Percentiles rank a stretch among this genome's conserved stretches.
phyloP scores from a whole-genome alignment of 2,888 invertebrate species.

The Drosophila hamatofila region DNA sequence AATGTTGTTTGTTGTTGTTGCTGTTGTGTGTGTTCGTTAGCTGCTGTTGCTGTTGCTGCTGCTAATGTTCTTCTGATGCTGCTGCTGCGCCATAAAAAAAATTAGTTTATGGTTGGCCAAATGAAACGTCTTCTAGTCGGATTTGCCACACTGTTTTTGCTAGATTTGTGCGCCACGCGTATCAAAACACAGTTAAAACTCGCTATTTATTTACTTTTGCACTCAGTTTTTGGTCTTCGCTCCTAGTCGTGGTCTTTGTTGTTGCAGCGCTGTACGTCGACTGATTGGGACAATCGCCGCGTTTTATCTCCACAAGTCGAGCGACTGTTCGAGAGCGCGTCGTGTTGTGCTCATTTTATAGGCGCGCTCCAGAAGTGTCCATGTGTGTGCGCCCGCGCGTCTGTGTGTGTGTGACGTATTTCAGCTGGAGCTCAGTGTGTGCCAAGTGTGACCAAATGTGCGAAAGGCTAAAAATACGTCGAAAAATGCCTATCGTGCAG shows the following conservation, averaged over 20 bases:
- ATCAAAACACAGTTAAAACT: slow-evolving; percentile 42
- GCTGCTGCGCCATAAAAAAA: slow-evolving; percentile 39
- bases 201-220: slow-evolving; percentile 50
- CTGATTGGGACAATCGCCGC: slow-evolving; percentile 37
- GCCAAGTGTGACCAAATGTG: slow-evolving; percentile 33
- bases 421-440: slow-evolving; percentile 41
- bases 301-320: slow-evolving; percentile 45
- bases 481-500: slow-evolving; percentile 5
- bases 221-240: slow-evolving; percentile 8
- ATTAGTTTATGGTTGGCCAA: slow-evolving; percentile 3
- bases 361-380: slow-evolving; percentile 53
- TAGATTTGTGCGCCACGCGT: slow-evolving; percentile 43
- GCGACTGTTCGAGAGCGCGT: slow-evolving; percentile 57
- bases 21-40: slow-evolving; percentile 15
- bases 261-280: slow-evolving; percentile 49
- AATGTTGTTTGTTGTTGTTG: slow-evolving; percentile 34
- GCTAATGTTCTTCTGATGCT: slow-evolving; percentile 11
- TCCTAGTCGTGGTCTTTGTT: slow-evolving; percentile 16
- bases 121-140: slow-evolving; percentile 15
- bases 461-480: background rate
- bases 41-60: slow-evolving; percentile 14
- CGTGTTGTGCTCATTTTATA: slow-evolving; percentile 57
- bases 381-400: background rate
- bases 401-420: slow-evolving; percentile 11
- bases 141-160: slow-evolving; percentile 19